Percentiles rank a stretch among this genome's conserved stretches.
These are phyloP conservation scores for Otolemur garnettii DNA, from an alignment of 2,113 vertebrate genomes.

Conservation along the genomic window DNA sequence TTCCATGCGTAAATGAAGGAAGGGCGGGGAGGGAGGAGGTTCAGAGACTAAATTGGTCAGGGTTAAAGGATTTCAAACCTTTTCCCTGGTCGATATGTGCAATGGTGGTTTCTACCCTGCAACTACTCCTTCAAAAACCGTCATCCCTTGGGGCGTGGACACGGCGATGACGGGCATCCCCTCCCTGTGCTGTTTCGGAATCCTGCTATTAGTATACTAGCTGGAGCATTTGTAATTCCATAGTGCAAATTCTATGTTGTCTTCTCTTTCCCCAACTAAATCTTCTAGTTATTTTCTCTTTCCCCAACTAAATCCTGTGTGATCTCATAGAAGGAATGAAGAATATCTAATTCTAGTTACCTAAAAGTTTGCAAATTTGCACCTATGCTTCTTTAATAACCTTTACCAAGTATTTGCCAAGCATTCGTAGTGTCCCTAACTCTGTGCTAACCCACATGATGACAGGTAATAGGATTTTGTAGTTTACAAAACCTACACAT, in stretches of 20 bases:
- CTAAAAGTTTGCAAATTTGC: background rate
- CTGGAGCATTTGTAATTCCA: too few relatives aligned
- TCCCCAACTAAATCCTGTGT: background rate
- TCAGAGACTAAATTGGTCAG: background rate
- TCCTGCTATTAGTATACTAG: background rate
- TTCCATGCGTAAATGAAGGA: background rate
- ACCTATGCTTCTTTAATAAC: background rate
- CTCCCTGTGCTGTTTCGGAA: background rate
- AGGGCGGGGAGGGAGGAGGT: background rate
- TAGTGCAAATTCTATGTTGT: too few relatives aligned
- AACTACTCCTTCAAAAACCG: background rate
- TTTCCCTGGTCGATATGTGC: background rate
- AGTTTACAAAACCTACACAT: background rate
- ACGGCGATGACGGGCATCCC: background rate
- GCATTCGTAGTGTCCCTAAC: background rate
- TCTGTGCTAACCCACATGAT: background rate
- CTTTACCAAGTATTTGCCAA: background rate
- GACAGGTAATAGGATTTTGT: background rate
- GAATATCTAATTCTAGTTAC: background rate
- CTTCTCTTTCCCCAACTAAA: background rate
- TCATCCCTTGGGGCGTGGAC: background rate
- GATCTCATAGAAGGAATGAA: slow-evolving; percentile 30
- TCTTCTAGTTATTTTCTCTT: background rate
- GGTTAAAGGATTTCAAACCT: background rate
- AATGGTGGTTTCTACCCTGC: background rate